Conservation (phyloP, 2,888 invertebrate genomes). For the Volucella inflata region DNA sequence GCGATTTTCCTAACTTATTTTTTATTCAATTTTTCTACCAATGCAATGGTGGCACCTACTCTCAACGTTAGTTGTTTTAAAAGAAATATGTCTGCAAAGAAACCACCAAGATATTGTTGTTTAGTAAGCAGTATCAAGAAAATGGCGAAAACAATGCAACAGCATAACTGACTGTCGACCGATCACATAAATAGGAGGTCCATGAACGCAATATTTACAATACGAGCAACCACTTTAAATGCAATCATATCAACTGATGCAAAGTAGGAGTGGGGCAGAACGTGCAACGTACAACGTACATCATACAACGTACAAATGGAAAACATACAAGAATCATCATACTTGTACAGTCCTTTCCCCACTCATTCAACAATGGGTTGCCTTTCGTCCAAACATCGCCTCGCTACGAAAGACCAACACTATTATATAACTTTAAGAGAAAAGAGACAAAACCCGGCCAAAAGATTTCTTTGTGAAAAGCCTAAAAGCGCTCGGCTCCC, state of each 20-base stretch:
- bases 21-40: too few species aligned
- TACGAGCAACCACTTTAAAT: neutral
- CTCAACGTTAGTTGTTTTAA: neutral
- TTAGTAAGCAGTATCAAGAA: conserved; percentile 17
- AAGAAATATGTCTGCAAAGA: neutral
- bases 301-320: too few species aligned
- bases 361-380: conserved; percentile 10
- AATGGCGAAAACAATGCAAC: conserved; percentile 59
- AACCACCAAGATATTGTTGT: neutral
- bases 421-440: conserved; percentile 6
- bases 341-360: conserved; percentile 1
- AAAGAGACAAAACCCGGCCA: conserved; percentile 10
- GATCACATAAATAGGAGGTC: conserved; percentile 13
- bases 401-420: conserved; percentile 12
- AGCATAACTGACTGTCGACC: conserved; percentile 20
- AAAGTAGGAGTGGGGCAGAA: neutral
- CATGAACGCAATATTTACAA: conserved; percentile 16
- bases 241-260: neutral
- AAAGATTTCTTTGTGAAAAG: too few species aligned
- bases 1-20: too few species aligned
- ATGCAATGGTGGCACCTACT: neutral
- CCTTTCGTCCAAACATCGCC: conserved; percentile 24
- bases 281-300: neutral
- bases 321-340: too few species aligned
- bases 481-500: neutral